These are phyloP conservation scores for Blomia tropicalis DNA, from an alignment of 2,888 invertebrate species.

Conservation along the genomic window DNA sequence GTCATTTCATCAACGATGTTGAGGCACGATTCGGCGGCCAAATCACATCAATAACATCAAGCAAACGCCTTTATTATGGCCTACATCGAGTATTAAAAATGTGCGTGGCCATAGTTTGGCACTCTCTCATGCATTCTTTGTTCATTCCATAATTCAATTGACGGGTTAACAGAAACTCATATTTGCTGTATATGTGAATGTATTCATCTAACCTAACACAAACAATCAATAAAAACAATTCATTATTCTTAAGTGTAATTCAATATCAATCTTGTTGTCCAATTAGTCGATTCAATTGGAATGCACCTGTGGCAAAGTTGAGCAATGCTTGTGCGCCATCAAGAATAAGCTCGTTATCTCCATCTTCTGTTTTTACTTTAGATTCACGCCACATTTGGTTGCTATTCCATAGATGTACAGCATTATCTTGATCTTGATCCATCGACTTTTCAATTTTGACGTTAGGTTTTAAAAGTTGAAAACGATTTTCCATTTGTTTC, in stretches of 20 bases:
- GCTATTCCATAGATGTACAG: too few species aligned
- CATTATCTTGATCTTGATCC: too few species aligned
- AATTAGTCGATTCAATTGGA: neutral
- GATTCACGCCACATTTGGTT: too few species aligned
- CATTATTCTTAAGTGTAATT: too few species aligned
- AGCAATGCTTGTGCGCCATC: slow-evolving; percentile 53
- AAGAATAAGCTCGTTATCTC: slow-evolving; percentile 32
- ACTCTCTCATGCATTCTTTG: too few species aligned
- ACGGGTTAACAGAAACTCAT: too few species aligned
- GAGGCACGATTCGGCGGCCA: neutral
- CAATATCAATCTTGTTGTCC: slow-evolving; percentile 1
- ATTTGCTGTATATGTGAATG: too few species aligned
- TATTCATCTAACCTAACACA: neutral
- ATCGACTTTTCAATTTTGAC: neutral
- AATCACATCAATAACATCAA: neutral
- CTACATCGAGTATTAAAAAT: neutral
- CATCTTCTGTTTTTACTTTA: slow-evolving; percentile 19
- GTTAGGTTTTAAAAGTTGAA: neutral
- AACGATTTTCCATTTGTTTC: neutral
- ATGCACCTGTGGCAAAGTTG: slow-evolving; percentile 41
- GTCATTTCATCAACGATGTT: too few species aligned
- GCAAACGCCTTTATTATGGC: neutral
- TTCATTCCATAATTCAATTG: too few species aligned
- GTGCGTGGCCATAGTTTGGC: neutral
- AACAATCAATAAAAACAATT: neutral